Evolutionary conservation across 2,797 vertebrate genomes (phyloP), one percentile per base, ranked within the genome.

Genomic region (Aplochiton taeniatus): DNA sequence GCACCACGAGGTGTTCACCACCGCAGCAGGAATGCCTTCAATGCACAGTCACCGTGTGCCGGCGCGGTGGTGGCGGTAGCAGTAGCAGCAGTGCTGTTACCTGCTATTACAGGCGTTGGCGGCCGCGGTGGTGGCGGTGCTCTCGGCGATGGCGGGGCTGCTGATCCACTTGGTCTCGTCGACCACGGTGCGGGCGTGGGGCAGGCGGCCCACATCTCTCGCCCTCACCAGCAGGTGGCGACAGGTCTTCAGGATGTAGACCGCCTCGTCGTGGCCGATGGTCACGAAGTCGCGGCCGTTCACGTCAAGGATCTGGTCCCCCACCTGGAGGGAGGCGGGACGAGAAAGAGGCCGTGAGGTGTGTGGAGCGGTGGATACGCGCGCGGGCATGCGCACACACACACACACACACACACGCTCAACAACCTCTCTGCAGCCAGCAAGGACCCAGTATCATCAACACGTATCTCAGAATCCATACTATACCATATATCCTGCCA

Each of bases 221-320:
- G 96, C 91, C 0, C 91, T 95, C 92, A 98, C 91, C 77, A 94
- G 92, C 65, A 98, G 93, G 81, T 95, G 94, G 0, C 63, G 87
- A 0, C 95, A 94, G 0, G 92, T 93, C 83, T 95, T 95, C 53
- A 98, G 93, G 78, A 96, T 90, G 80, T 88, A 92, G 61, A 98
- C 96, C 0, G 96, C 96, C 76, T 98, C 95, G 0, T 98, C 95
- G 0, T 98, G 96, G 53, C 94, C 92, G 74, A 98, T 94, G 81
- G 83, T 93, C 69, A 94, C 89, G 75, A 98, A 98, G 85, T 93
- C 95, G 49, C 87, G 82, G 8, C 94, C 92, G 0, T 97, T 98
- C 74, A 96, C 94, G 63, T 97, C 96, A 82, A 98, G 87, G 74
- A 98, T 95, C 91, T 98, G 96, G 87, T 98, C 96, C 20, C 96